These are phyloP conservation scores for Bombus polaris DNA, from an alignment of 1,140 invertebrate species.

Conservation along the genomic window DNA sequence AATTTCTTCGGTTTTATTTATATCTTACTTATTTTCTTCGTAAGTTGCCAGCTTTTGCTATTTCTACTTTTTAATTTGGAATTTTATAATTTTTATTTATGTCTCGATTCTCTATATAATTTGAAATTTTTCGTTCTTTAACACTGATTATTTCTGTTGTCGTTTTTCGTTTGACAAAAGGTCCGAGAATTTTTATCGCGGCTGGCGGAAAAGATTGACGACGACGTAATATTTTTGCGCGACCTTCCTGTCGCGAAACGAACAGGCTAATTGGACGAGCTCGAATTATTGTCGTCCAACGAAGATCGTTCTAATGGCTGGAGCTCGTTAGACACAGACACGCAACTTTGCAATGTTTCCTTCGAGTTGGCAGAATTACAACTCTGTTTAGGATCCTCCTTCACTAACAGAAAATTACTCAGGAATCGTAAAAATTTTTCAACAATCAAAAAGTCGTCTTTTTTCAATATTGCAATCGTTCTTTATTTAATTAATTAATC, in stretches of 20 bases:
- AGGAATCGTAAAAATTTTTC: background rate
- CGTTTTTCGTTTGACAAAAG: no score
- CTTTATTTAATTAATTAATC: no score
- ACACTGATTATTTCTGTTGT: background rate
- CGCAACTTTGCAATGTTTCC: slow-evolving; percentile 27
- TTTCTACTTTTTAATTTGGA: background rate
- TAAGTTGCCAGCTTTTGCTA: background rate
- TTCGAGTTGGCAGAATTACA: slow-evolving; percentile 34
- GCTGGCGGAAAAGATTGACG: slow-evolving; percentile 12
- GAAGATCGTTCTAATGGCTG: slow-evolving; percentile 50
- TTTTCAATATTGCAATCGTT: no score
- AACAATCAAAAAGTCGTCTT: background rate
- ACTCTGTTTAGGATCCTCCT: background rate
- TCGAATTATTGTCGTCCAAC: slow-evolving; percentile 58
- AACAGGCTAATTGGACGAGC: slow-evolving; percentile 62
- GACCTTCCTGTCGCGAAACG: slow-evolving; percentile 49
- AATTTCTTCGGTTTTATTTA: background rate
- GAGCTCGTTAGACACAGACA: slow-evolving; percentile 52
- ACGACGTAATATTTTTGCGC: slow-evolving; percentile 24
- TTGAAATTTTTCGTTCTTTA: no score
- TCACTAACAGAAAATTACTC: background rate
- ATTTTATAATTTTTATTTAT: no score
- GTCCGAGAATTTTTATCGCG: no score
- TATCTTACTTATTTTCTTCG: background rate
- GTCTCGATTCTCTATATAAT: no score